Evolutionary conservation across 2,113 vertebrate species (phyloP), one percentile per base, ranked within the genome.

Genomic region (Synchiropus splendidus): DNA sequence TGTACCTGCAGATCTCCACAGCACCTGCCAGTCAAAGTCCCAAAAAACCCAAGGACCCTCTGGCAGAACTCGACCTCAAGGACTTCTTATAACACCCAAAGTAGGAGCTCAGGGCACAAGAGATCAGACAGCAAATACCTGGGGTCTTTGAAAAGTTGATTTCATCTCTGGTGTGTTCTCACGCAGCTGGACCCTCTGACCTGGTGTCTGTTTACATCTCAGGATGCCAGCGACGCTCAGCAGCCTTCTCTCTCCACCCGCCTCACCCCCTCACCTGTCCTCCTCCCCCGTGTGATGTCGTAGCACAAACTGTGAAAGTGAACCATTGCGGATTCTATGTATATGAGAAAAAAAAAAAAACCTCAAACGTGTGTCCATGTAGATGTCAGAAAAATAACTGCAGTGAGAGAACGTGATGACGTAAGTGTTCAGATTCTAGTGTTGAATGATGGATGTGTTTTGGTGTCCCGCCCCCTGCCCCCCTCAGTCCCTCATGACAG

Each of bases 41-140:
- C 75, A 98, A 97, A 83, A 99, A 98, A 80, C 92, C 92, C 76
- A 99, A 99, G 87, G 95, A 99, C 78, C 95, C 95, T 48, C 88
- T 99, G 88, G 94, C 93, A 74, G 95, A 99, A 73, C 90, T 99
- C 70, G 90, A 99, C 85, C 94, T 99, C 87, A 98, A 99, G 88
- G 95, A 98, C 87, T 99, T 99, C 92, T 91, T 99, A 87, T 99
- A 95, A 95, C 80, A 35, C 72, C 60, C 63, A 75, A 87, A 90
- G 79, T 82, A 41, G 36, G 55, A 45, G 6, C 12, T 61, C 14
- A 34, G 12, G 21, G 18, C 36, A 18, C 18, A 15, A n/a, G 12
- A 6, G 31, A n/a, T 16, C 39, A 42, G 13, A 14, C n/a, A 14
- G n/a, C 9, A 42, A 27, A 42, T n/a, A 35, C n/a, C 1, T 16